These are phyloP conservation scores for Lutraria rhynchaena DNA, from an alignment of 1,140 invertebrate genomes.

Conservation along the genomic window DNA sequence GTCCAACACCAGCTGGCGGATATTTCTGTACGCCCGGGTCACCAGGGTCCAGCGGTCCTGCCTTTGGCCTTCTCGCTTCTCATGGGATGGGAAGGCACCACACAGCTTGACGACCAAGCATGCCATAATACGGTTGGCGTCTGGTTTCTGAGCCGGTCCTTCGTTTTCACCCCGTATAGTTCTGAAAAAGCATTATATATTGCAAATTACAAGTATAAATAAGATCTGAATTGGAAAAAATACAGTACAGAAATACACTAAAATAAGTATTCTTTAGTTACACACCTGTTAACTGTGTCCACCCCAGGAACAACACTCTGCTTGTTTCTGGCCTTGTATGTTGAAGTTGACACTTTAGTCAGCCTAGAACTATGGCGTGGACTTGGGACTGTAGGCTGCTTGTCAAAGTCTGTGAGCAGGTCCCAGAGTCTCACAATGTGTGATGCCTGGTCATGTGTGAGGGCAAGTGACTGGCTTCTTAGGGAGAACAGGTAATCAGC, in stretches of 20 bases:
- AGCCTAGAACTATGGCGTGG: too few species aligned
- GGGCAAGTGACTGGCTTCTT: neutral
- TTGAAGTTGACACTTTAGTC: constrained; percentile 10
- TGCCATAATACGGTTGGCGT: constrained; percentile 14
- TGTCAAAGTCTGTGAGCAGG: too few species aligned
- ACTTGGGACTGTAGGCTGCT: too few species aligned
- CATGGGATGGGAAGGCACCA: neutral
- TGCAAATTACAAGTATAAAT: neutral
- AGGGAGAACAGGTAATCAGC: constrained; percentile 12
- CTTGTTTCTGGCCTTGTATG: constrained; percentile 11
- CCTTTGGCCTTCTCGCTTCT: constrained; percentile 4
- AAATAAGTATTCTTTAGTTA: too few species aligned
- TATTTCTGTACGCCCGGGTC: constrained; percentile 8
- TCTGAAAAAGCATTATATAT: neutral
- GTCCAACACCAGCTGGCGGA: neutral
- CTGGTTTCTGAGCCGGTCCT: constrained; percentile 6
- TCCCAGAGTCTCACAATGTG: too few species aligned
- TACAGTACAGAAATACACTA: neutral
- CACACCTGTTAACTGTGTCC: too few species aligned
- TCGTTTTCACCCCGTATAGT: constrained; percentile 4
- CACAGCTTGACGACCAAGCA: constrained; percentile 9
- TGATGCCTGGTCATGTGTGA: too few species aligned
- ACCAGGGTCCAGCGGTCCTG: neutral
- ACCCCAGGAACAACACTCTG: too few species aligned
- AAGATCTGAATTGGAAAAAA: neutral